A percentile compares a stretch with the other conserved stretches of the same genome.
These are phyloP conservation scores for Plecturocebus donacophilus DNA, from an alignment of 2,113 vertebrate species.

Conservation along the genomic window DNA sequence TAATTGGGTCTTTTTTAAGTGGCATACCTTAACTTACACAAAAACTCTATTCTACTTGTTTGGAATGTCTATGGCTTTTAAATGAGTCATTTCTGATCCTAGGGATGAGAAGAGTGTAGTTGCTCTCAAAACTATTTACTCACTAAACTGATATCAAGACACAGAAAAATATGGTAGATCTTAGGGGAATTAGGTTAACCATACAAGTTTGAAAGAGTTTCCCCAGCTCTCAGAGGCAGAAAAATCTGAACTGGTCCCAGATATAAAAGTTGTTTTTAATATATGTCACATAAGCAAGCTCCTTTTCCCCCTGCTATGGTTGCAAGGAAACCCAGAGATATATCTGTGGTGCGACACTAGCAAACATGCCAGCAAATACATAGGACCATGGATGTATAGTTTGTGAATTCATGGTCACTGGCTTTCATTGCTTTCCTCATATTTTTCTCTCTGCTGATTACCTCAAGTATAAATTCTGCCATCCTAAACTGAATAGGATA, in stretches of 20 bases:
- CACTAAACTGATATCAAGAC: not conserved
- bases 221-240: not conserved
- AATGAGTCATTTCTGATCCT: not conserved
- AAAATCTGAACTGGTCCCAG: not conserved
- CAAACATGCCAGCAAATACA: not conserved
- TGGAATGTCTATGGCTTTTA: not conserved
- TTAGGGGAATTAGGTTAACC: not conserved
- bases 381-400: not conserved
- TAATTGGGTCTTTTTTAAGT: not conserved
- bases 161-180: not conserved
- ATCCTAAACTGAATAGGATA: not conserved
- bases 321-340: not conserved
- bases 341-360: not conserved
- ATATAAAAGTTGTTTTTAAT: not conserved
- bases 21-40: not conserved
- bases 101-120: not conserved
- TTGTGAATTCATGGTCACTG: not conserved
- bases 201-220: not conserved
- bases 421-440: slow-evolving; percentile 4
- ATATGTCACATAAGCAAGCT: not conserved
- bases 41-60: not conserved
- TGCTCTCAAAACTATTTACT: not conserved
- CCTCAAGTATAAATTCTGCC: slow-evolving; percentile 19
- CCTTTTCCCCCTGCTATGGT: not conserved
- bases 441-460: slow-evolving; percentile 43